Evolutionary conservation across 2,888 invertebrate genomes (phyloP), one percentile per base, ranked within the genome.

Genomic region (Tridacna gigas): DNA sequence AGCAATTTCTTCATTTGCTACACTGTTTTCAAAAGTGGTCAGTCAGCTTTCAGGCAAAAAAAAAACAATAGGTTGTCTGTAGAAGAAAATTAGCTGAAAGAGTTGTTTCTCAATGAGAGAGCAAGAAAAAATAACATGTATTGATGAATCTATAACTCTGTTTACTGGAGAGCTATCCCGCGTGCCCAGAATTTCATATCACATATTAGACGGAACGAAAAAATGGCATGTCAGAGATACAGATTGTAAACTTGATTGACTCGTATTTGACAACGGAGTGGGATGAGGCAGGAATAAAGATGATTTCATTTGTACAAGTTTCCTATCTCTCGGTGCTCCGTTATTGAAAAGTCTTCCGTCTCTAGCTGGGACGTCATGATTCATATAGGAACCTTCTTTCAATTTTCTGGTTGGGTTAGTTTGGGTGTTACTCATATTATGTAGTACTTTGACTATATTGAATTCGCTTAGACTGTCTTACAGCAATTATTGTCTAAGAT

Each of bases 81-180:
- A 56, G 15, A 20, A 56, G 56, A 20, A 3, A 56, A 56, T 20
- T 3, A 20, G 37, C 37, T 37, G 56, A 56, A 5, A 56, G 56
- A 20, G 56, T 56, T 37, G 37, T 37, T 37, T 37, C 37, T 37
- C n/a, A 63, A 22, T 18, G 63, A 63, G 25, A 63, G 13, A 9
- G 63, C 75, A 45, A 25, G 75, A 75, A 61, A 63, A 69, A 77
- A 77, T 51, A 69, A 77, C 77, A 77, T 77, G 77, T 77, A 69
- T 56, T 60, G 69, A 69, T 69, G 77, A 69, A 69, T 60, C 69
- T 61, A 12, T 77, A 71, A 71, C 51, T 71, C 71, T 71, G 71
- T 71, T 71, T 71, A 71, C 71, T 26, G 51, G 71, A 25, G 51
- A 71, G 26, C 71, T 51, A 71, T 71, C 71, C 47, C 9, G 47